Percentiles rank a stretch among this genome's conserved stretches.
Evolutionary conservation across 1,140 invertebrate genomes (phyloP).

Genomic region (Aphelenchoides besseyi): DNA sequence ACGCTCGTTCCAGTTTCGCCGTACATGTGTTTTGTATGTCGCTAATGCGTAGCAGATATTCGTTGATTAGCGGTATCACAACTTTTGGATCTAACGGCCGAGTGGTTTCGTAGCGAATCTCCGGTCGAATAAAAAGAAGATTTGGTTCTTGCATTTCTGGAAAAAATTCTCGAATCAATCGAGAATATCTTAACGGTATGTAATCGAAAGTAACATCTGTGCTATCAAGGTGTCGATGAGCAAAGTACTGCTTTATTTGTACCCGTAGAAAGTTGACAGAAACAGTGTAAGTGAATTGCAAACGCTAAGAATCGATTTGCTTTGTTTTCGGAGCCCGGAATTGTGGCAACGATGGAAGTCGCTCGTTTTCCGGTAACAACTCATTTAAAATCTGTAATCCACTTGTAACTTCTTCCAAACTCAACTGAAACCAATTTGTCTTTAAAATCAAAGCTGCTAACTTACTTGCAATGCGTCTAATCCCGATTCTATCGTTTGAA

Average conservation of each 20-base stretch:
- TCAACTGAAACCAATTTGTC: constrained; percentile 9
- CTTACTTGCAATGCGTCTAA: constrained; percentile 30
- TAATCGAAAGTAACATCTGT: no score
- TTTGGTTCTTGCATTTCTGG: constrained; percentile 22
- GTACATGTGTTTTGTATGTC: constrained; percentile 19
- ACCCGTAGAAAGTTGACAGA: neutral
- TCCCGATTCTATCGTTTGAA: constrained; percentile 22
- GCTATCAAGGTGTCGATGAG: no score
- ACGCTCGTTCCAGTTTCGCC: constrained; percentile 2
- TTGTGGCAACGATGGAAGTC: constrained; percentile 17
- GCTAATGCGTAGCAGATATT: constrained; percentile 13
- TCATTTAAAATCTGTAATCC: constrained; percentile 26
- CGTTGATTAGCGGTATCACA: constrained; percentile 20
- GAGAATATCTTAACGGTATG: neutral
- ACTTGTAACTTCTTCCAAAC: constrained; percentile 20
- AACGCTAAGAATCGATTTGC: neutral
- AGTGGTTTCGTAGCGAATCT: neutral
- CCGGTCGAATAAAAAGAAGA: constrained; percentile 20
- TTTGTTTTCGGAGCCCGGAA: neutral
- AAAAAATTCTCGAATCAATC: neutral
- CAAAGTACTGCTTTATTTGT: neutral
- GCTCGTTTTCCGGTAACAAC: constrained; percentile 27
- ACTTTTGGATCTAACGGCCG: constrained; percentile 8
- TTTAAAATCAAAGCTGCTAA: neutral
- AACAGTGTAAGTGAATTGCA: neutral